phyloP scores from a whole-genome alignment of 2,797 vertebrate species.

The Cercopithecus diana region DNA sequence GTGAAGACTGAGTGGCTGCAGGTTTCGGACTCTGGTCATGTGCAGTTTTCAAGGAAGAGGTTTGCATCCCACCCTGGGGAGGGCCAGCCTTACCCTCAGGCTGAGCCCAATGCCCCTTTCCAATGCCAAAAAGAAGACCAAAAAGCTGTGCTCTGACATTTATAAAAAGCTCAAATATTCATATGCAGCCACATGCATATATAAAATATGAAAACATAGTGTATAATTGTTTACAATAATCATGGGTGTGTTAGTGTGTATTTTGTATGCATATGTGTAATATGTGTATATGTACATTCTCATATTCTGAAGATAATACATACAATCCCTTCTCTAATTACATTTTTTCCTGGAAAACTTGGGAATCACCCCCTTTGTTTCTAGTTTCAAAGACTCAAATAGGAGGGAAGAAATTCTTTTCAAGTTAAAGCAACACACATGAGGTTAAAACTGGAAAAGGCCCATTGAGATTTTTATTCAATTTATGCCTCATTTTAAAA shows the following conservation, averaged over 20 bases:
- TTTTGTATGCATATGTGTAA: neutral
- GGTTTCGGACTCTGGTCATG: too few species aligned
- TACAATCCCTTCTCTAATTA: neutral
- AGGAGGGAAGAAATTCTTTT: neutral
- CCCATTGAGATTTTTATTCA: neutral
- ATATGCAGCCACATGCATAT: neutral
- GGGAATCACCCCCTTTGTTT: neutral
- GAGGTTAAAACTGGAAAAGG: slow-evolving; percentile 12
- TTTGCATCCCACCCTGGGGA: neutral
- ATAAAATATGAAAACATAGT: neutral
- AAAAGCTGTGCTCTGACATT: neutral
- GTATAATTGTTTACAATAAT: neutral
- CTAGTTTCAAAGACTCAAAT: neutral
- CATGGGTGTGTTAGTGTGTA: neutral
- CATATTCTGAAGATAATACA: neutral
- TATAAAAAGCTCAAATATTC: neutral
- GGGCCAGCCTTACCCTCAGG: neutral
- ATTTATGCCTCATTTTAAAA: neutral
- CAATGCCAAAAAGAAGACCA: neutral
- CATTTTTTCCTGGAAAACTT: neutral
- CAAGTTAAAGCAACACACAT: neutral
- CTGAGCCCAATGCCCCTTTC: neutral
- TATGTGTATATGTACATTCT: neutral
- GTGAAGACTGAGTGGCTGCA: neutral
- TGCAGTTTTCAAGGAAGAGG: neutral